Evolutionary conservation across 2,888 invertebrate genomes (phyloP).

Genomic region (Stenodera caucasica): DNA sequence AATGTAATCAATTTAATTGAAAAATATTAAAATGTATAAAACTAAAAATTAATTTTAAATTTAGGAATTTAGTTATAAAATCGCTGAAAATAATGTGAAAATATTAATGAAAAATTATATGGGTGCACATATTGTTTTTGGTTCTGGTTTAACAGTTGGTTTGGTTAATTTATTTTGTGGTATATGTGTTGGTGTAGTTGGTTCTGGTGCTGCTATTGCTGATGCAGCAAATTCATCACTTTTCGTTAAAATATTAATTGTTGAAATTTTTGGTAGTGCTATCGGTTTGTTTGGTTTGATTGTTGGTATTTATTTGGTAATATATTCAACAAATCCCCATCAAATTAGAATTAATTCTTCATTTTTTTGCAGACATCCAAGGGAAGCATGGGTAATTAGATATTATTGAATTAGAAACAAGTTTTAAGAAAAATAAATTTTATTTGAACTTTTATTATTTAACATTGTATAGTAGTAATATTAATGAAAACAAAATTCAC

Average conservation of each 20-base stretch:
- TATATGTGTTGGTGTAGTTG: conserved; percentile 93
- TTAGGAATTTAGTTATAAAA: conserved; percentile 18
- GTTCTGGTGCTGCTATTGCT: conserved; percentile 96
- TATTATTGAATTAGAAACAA: not conserved
- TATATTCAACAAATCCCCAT: conserved; percentile 6
- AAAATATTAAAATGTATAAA: not conserved
- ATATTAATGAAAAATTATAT: conserved; percentile 69
- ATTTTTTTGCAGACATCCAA: conserved; percentile 38
- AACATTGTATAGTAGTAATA: not conserved
- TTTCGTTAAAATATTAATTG: conserved; percentile 97
- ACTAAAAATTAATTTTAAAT: conserved; percentile 6
- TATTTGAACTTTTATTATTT: not conserved
- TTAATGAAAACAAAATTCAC: not conserved
- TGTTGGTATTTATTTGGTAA: conserved; percentile 90
- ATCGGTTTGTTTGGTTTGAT: conserved; percentile 98
- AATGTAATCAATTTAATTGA: conserved; percentile 52
- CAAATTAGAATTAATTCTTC: conserved; percentile 1
- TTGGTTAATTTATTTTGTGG: conserved; percentile 96
- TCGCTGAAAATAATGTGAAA: conserved; percentile 24
- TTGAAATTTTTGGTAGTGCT: conserved; percentile 99
- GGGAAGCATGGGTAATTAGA: conserved; percentile 37
- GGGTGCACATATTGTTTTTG: conserved; percentile 92
- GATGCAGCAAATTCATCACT: conserved; percentile 97
- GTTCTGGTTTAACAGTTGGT: conserved; percentile 92
- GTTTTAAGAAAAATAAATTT: not conserved